Evolutionary conservation across 2,797 vertebrate species (phyloP).

Genomic region (Bryconaethiops microstoma): DNA sequence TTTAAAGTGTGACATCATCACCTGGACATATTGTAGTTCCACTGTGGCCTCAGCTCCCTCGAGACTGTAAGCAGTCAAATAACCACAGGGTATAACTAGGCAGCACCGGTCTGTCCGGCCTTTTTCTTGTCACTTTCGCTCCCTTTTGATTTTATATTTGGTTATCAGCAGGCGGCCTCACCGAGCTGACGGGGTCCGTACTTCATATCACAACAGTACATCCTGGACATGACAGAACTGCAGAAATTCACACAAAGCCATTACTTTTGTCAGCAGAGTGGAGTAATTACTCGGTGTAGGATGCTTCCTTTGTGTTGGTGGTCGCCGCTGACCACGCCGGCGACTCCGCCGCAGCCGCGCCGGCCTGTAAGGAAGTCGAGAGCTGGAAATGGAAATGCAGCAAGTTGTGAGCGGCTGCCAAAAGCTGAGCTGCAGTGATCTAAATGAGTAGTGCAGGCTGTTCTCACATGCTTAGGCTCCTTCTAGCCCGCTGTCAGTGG

Average conservation of each 20-base stretch:
- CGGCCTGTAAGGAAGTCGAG: slow-evolving; percentile 29
- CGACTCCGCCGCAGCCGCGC: slow-evolving; percentile 10
- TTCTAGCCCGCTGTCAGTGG: slow-evolving; percentile 6
- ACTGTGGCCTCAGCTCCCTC: not conserved
- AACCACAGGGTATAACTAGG: not conserved
- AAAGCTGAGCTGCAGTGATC: slow-evolving; percentile 18
- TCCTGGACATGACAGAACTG: not conserved
- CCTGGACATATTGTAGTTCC: not conserved
- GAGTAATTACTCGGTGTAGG: not conserved
- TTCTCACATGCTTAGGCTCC: slow-evolving; percentile 15
- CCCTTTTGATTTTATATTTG: too few species aligned
- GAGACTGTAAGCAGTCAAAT: not conserved
- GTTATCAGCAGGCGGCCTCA: not conserved
- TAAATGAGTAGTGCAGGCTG: slow-evolving; percentile 28
- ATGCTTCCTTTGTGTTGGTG: not conserved
- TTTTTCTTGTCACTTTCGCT: not conserved
- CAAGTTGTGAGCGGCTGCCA: slow-evolving; percentile 35
- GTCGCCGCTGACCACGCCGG: not conserved
- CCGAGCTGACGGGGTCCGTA: not conserved
- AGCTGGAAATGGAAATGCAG: slow-evolving; percentile 34
- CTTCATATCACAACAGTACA: not conserved
- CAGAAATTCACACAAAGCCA: not conserved
- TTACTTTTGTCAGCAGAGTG: not conserved
- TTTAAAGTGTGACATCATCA: not conserved
- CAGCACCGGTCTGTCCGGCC: not conserved